A percentile compares a stretch with the other conserved stretches of the same genome.
Conservation (phyloP, 2,888 invertebrate genomes). For the Clitarchus hookeri region DNA sequence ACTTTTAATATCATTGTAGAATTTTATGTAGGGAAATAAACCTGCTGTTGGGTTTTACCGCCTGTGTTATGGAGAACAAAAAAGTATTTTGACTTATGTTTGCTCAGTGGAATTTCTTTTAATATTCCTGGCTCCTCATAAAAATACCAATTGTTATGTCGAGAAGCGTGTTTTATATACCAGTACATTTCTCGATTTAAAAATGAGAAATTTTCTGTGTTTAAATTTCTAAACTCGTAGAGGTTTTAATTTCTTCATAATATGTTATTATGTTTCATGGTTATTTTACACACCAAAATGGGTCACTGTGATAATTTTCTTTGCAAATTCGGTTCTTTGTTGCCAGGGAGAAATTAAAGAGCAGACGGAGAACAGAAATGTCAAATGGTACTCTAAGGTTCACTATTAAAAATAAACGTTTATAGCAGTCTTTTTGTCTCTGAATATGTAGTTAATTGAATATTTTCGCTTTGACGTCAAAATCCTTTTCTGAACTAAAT, state of each 20-base stretch:
- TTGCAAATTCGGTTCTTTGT: not conserved
- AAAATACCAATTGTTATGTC: not conserved
- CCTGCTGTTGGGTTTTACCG: not conserved
- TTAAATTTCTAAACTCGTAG: not conserved
- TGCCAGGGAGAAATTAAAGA: not conserved
- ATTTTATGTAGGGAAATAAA: not conserved
- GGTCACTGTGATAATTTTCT: not conserved
- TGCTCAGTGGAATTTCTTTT: not conserved
- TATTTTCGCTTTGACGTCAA: not conserved
- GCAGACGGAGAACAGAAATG: not conserved
- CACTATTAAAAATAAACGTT: not conserved
- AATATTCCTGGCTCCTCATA: not conserved
- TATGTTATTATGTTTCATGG: not conserved
- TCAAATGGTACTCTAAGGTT: not conserved
- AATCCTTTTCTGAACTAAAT: slow-evolving; percentile 10
- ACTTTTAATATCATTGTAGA: not conserved
- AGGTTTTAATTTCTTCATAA: not conserved
- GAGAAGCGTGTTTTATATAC: not conserved
- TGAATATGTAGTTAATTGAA: not conserved
- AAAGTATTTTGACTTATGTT: not conserved
- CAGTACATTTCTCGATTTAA: no score
- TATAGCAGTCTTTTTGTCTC: not conserved
- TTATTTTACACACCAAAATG: not conserved
- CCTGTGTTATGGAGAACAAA: not conserved
- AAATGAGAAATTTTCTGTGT: no score